Base-by-base conservation (phyloP, 2,113 vertebrate genomes). In the Cyanistes caeruleus region DNA sequence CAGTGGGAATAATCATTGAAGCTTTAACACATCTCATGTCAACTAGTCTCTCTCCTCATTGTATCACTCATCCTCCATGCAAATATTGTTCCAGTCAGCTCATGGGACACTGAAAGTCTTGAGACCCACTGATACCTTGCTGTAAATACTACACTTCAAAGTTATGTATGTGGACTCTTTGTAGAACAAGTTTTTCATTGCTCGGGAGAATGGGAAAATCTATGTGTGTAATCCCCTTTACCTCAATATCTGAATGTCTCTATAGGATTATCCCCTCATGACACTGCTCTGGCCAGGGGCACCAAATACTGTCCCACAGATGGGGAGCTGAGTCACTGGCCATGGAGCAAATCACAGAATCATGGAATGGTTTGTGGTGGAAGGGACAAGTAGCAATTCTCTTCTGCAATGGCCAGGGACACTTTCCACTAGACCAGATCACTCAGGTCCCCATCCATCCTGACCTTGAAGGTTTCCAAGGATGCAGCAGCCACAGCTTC, bases 331-430 rank as follows among this genome's bases (percentile, higher is more conserved):
- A 89, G 30, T 23, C 7, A 1, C 25, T 9, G 1, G 13, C 43
- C 0, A 0, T 18, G 30, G 43, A 83, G 11, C 1, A 1, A 55
- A 18, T 24, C 46, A 39, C 3, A 44, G 18, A 63, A 25, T 27
- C 6, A 3, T 24, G 69, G 72, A 49, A 12, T 28, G 7, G 10
- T 48, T 76, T 68, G 17, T 83, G 16, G 31, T 35, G 48, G 63
- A 69, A 55, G 18, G n/a, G 4, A 22, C n/a, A 41, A 15, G 31
- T 22, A 35, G 15, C 46, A 76, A 27, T 28, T 21, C 18, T 13
- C 33, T 41, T 24, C 20, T 76, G 17, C 48, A 31, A 15, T 35
- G 35, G 41, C 41, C 48, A 62, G 30, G 28, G 18, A 27, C 17
- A 19, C 2, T 14, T 46, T 62, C 55, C 21, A 27, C 28, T 51